Base-by-base conservation (phyloP, 2,797 vertebrate species). In the Mus spretus region DNA sequence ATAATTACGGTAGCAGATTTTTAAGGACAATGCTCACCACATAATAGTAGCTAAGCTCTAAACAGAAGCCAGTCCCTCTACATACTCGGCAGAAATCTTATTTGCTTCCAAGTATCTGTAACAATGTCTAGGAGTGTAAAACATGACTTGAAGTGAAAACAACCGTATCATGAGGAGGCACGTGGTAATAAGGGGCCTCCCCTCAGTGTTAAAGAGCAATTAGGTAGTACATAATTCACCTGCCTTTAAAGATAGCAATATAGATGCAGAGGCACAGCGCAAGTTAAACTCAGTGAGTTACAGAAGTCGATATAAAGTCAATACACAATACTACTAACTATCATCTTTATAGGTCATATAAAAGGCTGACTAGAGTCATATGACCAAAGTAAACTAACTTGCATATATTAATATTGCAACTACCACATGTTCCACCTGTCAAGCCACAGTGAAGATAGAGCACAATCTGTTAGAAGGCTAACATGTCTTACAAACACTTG, bases 261-360 rank as follows among this genome's bases (percentile, higher is more conserved):
- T 40, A 93, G 61, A 13, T 74, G 74, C 4, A 91, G 55, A 86
- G 20, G 44, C 8, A 92, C 34, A 94, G 19, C 72, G 19, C 26
- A 94, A 92, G 85, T 57, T 79, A 89, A 96, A 85, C 40, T 86
- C 72, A 93, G 28, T 63, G 77, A 50, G 55, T 72, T 74, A 88
- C 22, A 34, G 59, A 94, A 93, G 57, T 61, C n/a, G 80, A 83
- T 47, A 74, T 3, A 93, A 95, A 92, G 63, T 10, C 44, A 84
- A 94, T 72, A 92, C 3, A 65, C 59, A 74, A 31, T 57, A 90
- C 50, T 88, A 17, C 59, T 57, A 53, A 20, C n/a, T 50, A 90
- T 34, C 55, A 93, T 75, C 40, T 87, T 93, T 79, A 89, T 0
- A 91, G 31, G 82, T 85, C 37, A 80, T 86, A 37, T 55, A 79